phyloP scores from a whole-genome alignment of 2,113 vertebrate genomes.

The Perccottus glenii region DNA sequence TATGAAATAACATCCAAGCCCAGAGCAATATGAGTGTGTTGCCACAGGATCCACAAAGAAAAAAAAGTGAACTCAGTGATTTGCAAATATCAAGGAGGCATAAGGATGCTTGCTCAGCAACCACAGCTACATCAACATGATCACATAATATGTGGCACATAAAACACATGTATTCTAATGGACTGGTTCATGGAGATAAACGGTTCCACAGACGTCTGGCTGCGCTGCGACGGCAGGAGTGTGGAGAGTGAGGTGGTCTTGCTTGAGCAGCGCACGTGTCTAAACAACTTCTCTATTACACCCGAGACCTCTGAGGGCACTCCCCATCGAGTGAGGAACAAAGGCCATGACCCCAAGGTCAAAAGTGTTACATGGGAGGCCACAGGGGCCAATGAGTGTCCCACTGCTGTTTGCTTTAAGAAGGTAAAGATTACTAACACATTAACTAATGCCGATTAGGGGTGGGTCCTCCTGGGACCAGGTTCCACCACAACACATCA shows the following conservation, averaged over 20 bases:
- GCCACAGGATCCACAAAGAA: constrained; percentile 45
- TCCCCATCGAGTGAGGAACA: constrained; percentile 86
- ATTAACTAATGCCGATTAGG: constrained; percentile 92
- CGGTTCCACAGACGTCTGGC: constrained; percentile 34
- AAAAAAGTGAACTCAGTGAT: constrained; percentile 45
- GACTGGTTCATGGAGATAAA: constrained; percentile 28
- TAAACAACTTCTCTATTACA: constrained; percentile 90
- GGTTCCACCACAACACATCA: constrained; percentile 76
- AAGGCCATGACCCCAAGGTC: constrained; percentile 88
- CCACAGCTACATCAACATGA: constrained; percentile 37
- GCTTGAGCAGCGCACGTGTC: constrained; percentile 84
- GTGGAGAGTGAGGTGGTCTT: constrained; percentile 62
- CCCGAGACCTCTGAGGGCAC: constrained; percentile 86
- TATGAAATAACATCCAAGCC: constrained; percentile 27
- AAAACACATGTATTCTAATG: constrained; percentile 36
- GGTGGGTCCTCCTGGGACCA: constrained; percentile 83
- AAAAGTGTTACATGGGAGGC: constrained; percentile 88
- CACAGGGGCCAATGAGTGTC: constrained; percentile 81
- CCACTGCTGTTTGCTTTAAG: constrained; percentile 89
- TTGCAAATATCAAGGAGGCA: constrained; percentile 40
- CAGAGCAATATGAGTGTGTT: constrained; percentile 26
- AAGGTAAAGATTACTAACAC: constrained; percentile 93
- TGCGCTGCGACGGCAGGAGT: constrained; percentile 19
- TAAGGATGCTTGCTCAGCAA: constrained; percentile 55
- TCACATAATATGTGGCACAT: constrained; percentile 21